Evolutionary conservation across 2,113 vertebrate genomes (phyloP).

Genomic region (Festucalex cinctus): DNA sequence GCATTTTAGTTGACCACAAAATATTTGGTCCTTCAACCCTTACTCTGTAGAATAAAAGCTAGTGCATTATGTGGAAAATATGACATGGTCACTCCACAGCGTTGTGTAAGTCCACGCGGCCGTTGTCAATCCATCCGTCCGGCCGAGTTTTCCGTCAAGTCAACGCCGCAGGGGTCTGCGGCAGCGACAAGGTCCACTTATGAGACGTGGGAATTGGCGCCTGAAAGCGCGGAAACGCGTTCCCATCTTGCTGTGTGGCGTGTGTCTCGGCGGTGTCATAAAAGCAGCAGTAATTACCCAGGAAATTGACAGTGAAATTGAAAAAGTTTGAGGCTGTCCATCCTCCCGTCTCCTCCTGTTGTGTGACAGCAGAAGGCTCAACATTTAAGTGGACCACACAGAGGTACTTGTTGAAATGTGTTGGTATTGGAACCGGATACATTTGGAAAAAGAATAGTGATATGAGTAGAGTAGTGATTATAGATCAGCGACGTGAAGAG

Average conservation of each 20-base stretch:
- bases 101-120: too few relatives aligned
- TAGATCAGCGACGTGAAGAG: too few relatives aligned
- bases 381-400: neutral
- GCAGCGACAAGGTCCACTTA: constrained; percentile 63
- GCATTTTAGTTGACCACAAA: too few relatives aligned
- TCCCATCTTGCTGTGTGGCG: constrained; percentile 46
- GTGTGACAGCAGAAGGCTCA: constrained; percentile 49
- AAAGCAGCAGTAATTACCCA: constrained; percentile 78
- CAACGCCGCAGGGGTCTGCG: constrained; percentile 70
- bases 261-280: constrained; percentile 57
- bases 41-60: too few relatives aligned
- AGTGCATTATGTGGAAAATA: neutral
- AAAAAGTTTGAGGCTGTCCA: constrained; percentile 74
- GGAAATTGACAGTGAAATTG: constrained; percentile 85
- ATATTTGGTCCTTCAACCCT: too few relatives aligned
- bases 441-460: too few relatives aligned
- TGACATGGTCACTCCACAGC: neutral
- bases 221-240: constrained; percentile 37
- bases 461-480: too few relatives aligned
- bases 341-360: constrained; percentile 30
- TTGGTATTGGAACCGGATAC: too few relatives aligned
- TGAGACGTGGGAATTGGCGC: constrained; percentile 59
- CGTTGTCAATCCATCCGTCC: neutral
- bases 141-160: neutral
- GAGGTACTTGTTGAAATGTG: neutral